These are phyloP conservation scores for Crotalus horridus DNA, from an alignment of 2,113 vertebrate species.

Conservation along the genomic window DNA sequence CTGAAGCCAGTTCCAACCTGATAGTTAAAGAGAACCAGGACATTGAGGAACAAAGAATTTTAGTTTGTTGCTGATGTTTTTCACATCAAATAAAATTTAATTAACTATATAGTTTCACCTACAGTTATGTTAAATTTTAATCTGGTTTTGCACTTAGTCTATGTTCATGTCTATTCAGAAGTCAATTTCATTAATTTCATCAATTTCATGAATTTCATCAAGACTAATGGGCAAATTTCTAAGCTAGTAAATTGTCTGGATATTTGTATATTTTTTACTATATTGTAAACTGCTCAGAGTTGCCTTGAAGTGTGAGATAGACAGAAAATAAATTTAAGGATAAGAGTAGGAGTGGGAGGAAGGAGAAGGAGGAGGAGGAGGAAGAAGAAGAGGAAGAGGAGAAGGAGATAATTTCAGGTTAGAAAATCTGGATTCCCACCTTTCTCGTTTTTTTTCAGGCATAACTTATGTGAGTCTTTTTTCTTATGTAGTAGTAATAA, in stretches of 20 bases:
- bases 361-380: too few relatives aligned
- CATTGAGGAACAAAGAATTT: neutral
- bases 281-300: neutral
- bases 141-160: neutral
- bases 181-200: neutral
- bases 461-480: neutral
- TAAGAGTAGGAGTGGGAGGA: neutral
- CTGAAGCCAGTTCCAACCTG: slow-evolving; percentile 84
- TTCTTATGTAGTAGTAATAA: neutral
- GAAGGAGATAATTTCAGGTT: neutral
- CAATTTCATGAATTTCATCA: neutral
- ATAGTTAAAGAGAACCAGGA: slow-evolving; percentile 9
- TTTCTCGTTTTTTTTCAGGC: neutral
- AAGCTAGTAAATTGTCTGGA: neutral
- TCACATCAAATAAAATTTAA: neutral
- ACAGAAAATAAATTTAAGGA: neutral
- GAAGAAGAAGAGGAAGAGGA: too few relatives aligned
- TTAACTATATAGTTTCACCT: neutral
- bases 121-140: neutral
- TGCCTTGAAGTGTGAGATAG: neutral
- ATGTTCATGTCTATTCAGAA: neutral
- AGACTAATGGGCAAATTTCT: neutral
- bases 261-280: neutral
- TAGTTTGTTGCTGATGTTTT: neutral
- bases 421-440: neutral